Evolutionary conservation across 2,888 invertebrate genomes (phyloP), one percentile per base, ranked within the genome.

Genomic region (Lasioglossum oenotherae): DNA sequence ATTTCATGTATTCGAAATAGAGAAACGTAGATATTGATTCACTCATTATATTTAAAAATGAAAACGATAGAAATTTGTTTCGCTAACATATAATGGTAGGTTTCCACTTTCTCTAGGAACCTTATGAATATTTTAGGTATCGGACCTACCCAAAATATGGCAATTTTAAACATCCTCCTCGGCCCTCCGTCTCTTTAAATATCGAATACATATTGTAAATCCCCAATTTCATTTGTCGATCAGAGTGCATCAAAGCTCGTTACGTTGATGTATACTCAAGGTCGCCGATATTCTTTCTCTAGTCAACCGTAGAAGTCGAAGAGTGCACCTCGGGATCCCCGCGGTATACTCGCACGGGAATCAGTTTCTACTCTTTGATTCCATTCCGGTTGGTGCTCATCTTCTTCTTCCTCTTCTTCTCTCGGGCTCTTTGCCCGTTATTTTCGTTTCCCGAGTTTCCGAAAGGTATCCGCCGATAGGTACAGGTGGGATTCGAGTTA

Each of bases 281-380:
- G 80, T 85, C 82, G 82, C 57, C 64, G 82, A 67, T 78, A 78
- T 78, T 80, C 72, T 27, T n/a, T 60, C 78, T 82, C 27, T 74
- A 87, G 53, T 81, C 83, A 78, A 80, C 57, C 88, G 72, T 74
- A 35, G 74, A 85, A 31, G 31, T 31, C 23, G 80, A 78, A 81
- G 64, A 64, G 41, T 72, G 35, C 49, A 23, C 73, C 53, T 46
- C 8, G 1, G 27, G 23, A 73, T 46, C 75, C 73, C 82, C 46
- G 38, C 67, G 82, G 82, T 82, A 71, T 49, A 72, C 74, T 81
- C 60, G 49, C 67, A 44, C 23, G 60, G 67, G 82, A 85, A 81
- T 81, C 88, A 83, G 85, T 86, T 85, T 83, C 85, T 73, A 73
- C 82, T 88, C 78, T 86, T 88, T 82, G 81, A 84, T 86, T 82